These are phyloP conservation scores for Pogonognathellus flavescens DNA, from an alignment of 1,140 invertebrate genomes.

Conservation along the genomic window DNA sequence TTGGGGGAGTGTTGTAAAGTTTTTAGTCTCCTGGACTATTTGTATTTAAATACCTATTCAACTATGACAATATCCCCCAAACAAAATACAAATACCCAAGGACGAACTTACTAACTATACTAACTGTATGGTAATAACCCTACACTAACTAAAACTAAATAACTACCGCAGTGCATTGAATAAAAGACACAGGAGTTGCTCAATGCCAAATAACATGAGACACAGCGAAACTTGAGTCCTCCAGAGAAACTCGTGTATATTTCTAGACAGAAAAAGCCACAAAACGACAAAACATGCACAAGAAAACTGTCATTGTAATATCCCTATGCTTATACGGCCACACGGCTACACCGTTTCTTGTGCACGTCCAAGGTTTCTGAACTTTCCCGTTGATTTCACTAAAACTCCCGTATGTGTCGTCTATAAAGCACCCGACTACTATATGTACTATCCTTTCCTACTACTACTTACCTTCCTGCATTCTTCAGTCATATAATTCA, in stretches of 20 bases:
- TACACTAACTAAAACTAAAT: too few relatives aligned
- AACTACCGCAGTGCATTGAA: too few relatives aligned
- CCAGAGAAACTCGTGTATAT: too few relatives aligned
- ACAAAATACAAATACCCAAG: too few relatives aligned
- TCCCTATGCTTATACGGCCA: background rate
- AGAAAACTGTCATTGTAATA: background rate
- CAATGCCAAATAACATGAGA: too few relatives aligned
- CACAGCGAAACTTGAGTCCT: too few relatives aligned
- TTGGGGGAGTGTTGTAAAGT: background rate
- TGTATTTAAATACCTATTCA: background rate
- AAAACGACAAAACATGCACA: background rate
- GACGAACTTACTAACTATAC: too few relatives aligned
- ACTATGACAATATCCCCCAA: background rate
- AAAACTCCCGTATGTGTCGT: constrained; percentile 12
- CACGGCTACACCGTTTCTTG: background rate
- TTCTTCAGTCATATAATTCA: too few relatives aligned
- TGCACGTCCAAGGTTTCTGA: constrained; percentile 28
- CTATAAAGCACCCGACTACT: too few relatives aligned
- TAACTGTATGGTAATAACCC: too few relatives aligned
- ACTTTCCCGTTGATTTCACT: constrained; percentile 36
- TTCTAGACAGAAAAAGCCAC: background rate
- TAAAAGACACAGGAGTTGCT: too few relatives aligned
- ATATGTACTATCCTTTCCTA: background rate
- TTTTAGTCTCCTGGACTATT: background rate
- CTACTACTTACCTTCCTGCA: background rate